Conservation (phyloP, 2,888 invertebrate genomes). For the Cecidostiba fungosa region DNA sequence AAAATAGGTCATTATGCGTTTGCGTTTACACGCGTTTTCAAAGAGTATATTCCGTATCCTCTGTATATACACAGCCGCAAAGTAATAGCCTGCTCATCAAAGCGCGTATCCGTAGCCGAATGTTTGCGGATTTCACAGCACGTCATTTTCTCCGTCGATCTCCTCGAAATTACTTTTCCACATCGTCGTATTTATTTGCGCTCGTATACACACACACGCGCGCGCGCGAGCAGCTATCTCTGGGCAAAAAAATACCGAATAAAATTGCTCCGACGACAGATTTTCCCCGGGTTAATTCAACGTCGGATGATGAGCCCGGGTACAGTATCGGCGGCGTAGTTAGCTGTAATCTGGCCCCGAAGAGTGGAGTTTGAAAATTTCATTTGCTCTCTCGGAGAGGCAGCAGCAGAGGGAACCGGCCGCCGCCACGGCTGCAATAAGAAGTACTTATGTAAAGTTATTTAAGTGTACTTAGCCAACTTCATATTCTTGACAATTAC, state of each 20-base stretch:
- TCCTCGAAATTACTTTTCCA: conserved; percentile 31
- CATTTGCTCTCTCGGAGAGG: background rate
- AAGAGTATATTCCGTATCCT: background rate
- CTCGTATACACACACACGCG: background rate
- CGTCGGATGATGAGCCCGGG: background rate
- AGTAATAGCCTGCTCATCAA: background rate
- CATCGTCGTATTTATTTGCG: conserved; percentile 19
- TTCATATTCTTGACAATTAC: conserved; percentile 22
- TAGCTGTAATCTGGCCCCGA: conserved; percentile 1
- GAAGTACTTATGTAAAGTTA: conserved; percentile 20
- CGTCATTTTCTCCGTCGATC: background rate
- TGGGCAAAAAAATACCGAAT: background rate
- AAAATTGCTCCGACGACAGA: background rate
- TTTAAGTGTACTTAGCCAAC: conserved; percentile 27
- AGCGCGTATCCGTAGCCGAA: background rate
- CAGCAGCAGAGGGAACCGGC: background rate
- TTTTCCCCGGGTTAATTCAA: background rate
- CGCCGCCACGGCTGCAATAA: background rate
- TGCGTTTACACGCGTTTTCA: background rate
- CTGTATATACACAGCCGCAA: background rate
- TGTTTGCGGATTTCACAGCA: background rate
- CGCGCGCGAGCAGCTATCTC: background rate
- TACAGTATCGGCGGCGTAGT: conserved; percentile 8
- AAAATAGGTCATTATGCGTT: background rate
- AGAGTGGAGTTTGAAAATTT: conserved; percentile 10